These are phyloP conservation scores for Seriola rivoliana DNA, from an alignment of 2,113 vertebrate genomes.

Conservation along the genomic window DNA sequence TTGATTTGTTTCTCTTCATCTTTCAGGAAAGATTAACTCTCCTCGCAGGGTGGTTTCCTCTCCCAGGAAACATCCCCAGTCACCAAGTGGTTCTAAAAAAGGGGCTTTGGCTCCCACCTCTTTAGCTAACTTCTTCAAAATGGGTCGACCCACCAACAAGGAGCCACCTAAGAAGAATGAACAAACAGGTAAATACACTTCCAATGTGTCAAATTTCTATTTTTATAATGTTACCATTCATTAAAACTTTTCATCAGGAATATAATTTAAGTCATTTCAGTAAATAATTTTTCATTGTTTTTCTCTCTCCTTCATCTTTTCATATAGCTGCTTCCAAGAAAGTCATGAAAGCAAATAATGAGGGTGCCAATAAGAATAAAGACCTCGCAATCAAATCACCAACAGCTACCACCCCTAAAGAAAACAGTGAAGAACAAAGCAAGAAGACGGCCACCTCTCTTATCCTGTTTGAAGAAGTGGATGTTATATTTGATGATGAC, in stretches of 20 bases:
- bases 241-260: neutral
- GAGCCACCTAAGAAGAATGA: constrained; percentile 65
- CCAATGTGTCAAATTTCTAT: neutral
- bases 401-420: constrained; percentile 48
- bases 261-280: neutral
- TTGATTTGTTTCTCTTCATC: neutral
- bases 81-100: constrained; percentile 86
- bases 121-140: constrained; percentile 93
- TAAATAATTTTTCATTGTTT: neutral
- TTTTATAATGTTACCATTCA: neutral
- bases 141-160: constrained; percentile 61
- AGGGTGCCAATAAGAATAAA: constrained; percentile 35
- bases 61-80: constrained; percentile 90
- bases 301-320: neutral
- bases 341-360: constrained; percentile 37
- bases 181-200: constrained; percentile 53
- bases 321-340: constrained; percentile 68
- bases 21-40: constrained; percentile 89
- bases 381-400: constrained; percentile 44
- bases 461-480: constrained; percentile 98
- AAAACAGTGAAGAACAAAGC: constrained; percentile 84
- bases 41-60: constrained; percentile 91
- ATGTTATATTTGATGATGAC: constrained; percentile 98
- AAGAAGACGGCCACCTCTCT: constrained; percentile 94
- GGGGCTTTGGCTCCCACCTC: constrained; percentile 87